Conservation (phyloP, 2,797 vertebrate genomes). For the Erethizon dorsatum region DNA sequence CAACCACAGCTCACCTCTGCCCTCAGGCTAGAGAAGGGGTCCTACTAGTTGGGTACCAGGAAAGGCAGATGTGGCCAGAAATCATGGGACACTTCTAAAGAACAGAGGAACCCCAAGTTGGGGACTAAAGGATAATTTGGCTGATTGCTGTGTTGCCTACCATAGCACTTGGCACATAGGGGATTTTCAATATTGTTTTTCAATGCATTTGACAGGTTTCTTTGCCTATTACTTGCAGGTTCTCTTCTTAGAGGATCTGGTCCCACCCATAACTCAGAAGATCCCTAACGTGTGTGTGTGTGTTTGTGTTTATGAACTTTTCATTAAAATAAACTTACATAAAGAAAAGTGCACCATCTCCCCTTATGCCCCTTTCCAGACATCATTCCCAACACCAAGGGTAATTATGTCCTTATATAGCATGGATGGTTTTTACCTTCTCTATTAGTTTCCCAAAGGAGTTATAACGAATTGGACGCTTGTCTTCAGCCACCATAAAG, state of each 20-base stretch:
- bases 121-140: conserved; percentile 20
- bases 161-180: neutral
- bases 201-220: neutral
- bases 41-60: neutral
- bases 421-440: conserved; percentile 7
- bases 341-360: neutral
- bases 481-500: neutral
- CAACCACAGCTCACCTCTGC: neutral
- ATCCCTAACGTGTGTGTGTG: neutral
- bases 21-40: neutral
- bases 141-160: neutral
- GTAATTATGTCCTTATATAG: neutral
- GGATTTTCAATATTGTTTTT: conserved; percentile 13
- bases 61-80: neutral
- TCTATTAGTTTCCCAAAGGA: conserved; percentile 30
- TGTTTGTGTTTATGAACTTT: neutral
- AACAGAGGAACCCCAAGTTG: conserved; percentile 2
- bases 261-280: neutral
- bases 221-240: neutral
- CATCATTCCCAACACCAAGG: neutral
- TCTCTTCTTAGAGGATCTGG: neutral
- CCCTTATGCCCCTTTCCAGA: neutral
- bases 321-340: neutral
- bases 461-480: neutral
- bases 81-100: neutral